Evolutionary conservation across 2,113 vertebrate species (phyloP), one percentile per base, ranked within the genome.

Genomic region (Ptychochromis oligacanthus): DNA sequence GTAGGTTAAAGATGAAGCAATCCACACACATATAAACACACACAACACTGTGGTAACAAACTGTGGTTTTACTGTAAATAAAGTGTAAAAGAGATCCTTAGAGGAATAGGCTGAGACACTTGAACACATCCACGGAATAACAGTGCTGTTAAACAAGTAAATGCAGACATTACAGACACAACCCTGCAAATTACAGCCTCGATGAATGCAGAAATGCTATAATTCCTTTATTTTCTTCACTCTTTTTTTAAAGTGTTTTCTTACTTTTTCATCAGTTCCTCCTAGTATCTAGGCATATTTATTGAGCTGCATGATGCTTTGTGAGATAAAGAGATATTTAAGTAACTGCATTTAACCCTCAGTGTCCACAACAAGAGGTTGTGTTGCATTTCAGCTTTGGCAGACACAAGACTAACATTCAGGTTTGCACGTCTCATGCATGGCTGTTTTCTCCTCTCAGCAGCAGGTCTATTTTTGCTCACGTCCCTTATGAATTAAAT

Each of bases 1-100:
- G 84, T 60, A 80, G 31, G 77, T 83, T 90, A 64, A 64, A 87
- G 43, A 24, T 11, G 6, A 49, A 80, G 88, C 82, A 84, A 49
- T 81, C 2, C 65, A 56, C 67, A 67, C 59, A 54, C 72, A 40
- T 31, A 75, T 26, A 76, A 34, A 85, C 1, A 56, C 17, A 57
- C 10, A 22, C 64, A 26, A 24, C 24, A 28, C 58, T 54, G 67
- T 57, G 20, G 56, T 83, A 64, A 81, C 82, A 70, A 75, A 81
- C 65, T 88, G 79, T 20, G 9, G 24, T 76, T 80, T 77, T 49
- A 61, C 65, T 81, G 72, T 74, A 77, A 77, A 86, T 31, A 79
- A 52, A 81, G 77, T 49, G 59, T 77, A 75, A 57, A 57, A 4
- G 46, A 75, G 55, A 61, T 6, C 28, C 80, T 52, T 55, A 11